Conservation (phyloP, 2,888 invertebrate species). For the Acrobasis repandana region DNA sequence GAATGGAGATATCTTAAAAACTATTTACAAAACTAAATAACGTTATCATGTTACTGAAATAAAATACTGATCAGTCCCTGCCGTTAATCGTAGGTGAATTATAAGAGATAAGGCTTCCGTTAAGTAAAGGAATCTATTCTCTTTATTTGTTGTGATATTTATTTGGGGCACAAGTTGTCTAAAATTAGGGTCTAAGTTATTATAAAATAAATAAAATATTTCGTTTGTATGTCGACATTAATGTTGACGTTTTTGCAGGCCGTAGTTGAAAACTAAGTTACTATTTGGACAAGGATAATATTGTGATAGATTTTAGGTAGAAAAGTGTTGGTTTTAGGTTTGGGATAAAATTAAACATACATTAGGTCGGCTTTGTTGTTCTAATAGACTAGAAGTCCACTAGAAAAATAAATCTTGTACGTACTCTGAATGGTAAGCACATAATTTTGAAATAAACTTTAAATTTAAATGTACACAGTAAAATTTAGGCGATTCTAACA, state of each 20-base stretch:
- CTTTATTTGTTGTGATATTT: not conserved
- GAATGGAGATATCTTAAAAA: too few relatives aligned
- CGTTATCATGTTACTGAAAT: too few relatives aligned
- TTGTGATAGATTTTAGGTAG: conserved; percentile 15
- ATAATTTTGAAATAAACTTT: not conserved
- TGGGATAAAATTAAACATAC: not conserved
- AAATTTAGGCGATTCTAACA: not conserved
- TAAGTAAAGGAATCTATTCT: too few relatives aligned
- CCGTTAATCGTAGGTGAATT: too few relatives aligned
- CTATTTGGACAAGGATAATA: conserved; percentile 8
- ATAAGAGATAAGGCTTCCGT: too few relatives aligned
- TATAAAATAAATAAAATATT: not conserved
- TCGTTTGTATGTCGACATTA: not conserved
- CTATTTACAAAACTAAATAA: too few relatives aligned
- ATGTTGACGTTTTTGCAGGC: not conserved
- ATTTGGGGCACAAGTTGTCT: not conserved
- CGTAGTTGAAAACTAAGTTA: conserved; percentile 12
- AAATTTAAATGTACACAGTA: not conserved
- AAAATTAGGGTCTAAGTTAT: not conserved
- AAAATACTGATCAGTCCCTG: too few relatives aligned
- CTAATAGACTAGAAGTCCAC: not conserved
- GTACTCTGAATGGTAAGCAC: not conserved
- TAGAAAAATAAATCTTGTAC: not conserved
- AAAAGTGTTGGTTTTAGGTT: not conserved
- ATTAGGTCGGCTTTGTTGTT: not conserved